Percentiles rank a stretch among this genome's conserved stretches.
phyloP scores from a whole-genome alignment of 2,888 invertebrate species.

The Ptychoptera contaminata region DNA sequence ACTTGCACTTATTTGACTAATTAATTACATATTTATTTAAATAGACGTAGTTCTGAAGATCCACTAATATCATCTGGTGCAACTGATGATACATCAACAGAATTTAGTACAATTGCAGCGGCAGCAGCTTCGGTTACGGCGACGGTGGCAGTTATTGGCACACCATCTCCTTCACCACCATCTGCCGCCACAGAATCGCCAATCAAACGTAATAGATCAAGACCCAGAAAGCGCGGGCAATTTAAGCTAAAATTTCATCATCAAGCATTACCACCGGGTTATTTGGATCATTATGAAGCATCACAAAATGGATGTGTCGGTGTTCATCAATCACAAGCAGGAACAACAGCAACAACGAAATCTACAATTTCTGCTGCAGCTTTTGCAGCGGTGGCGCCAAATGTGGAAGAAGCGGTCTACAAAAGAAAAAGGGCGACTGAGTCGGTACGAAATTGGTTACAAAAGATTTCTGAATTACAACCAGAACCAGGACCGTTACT shows the following conservation, averaged over 20 bases:
- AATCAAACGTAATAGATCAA: constrained; percentile 12
- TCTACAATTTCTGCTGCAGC: constrained; percentile 1
- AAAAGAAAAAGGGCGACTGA: constrained; percentile 39
- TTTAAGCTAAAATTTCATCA: constrained; percentile 69
- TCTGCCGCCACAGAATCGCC: constrained; percentile 15
- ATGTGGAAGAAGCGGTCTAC: constrained; percentile 30
- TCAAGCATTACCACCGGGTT: constrained; percentile 62
- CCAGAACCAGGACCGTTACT: constrained; percentile 27
- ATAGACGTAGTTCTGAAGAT: constrained; percentile 26
- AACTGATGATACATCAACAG: constrained; percentile 21
- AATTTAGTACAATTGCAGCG: constrained; percentile 19
- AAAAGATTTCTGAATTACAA: constrained; percentile 57
- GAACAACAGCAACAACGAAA: constrained; percentile 4
- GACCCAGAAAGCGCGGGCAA: constrained; percentile 31
- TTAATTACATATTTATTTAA: background rate
- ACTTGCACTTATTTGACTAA: background rate
- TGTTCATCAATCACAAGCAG: background rate
- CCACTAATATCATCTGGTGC: constrained; percentile 30
- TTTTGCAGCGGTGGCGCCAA: constrained; percentile 24
- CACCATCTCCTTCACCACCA: constrained; percentile 5
- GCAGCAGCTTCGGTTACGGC: constrained; percentile 6
- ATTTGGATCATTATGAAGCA: constrained; percentile 64
- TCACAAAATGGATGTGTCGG: constrained; percentile 30
- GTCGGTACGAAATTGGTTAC: constrained; percentile 57
- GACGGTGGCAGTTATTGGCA: background rate